phyloP scores from a whole-genome alignment of 2,113 vertebrate genomes.

The Melanotaenia duboulayi region DNA sequence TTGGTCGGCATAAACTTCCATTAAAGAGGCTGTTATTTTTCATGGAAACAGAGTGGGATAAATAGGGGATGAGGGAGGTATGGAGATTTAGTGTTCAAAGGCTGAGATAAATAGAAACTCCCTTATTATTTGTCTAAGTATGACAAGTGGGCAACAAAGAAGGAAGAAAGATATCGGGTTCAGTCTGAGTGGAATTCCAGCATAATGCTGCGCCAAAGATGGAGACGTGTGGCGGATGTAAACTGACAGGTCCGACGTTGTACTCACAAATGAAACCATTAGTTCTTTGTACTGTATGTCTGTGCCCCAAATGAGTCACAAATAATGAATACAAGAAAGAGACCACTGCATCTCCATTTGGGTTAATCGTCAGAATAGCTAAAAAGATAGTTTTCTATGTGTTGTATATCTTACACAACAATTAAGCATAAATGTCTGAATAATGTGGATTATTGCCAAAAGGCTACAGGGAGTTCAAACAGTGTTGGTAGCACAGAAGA shows the following conservation, averaged over 20 bases:
- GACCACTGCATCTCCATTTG: slow-evolving; percentile 16
- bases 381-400: neutral
- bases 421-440: neutral
- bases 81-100: neutral
- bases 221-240: slow-evolving; percentile 15
- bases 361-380: slow-evolving; percentile 44
- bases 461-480: neutral
- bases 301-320: slow-evolving; percentile 19
- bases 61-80: neutral
- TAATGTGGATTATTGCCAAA: slow-evolving; percentile 4
- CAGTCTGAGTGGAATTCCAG: slow-evolving; percentile 48
- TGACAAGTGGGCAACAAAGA: slow-evolving; percentile 10
- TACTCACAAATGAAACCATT: neutral
- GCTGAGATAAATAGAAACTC: slow-evolving; percentile 20
- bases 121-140: too few species aligned
- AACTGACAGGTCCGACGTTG: slow-evolving; percentile 14
- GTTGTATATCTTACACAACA: neutral
- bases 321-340: slow-evolving; percentile 39
- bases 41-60: neutral
- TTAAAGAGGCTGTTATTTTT: slow-evolving; percentile 23
- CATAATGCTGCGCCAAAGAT: slow-evolving; percentile 15
- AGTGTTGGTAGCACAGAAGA: neutral
- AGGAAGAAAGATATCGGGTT: slow-evolving; percentile 28
- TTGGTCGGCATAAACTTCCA: slow-evolving; percentile 22
- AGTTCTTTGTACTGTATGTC: neutral